Base-by-base conservation (phyloP, 2,797 vertebrate genomes). In the Parotocinclus haroldoi region DNA sequence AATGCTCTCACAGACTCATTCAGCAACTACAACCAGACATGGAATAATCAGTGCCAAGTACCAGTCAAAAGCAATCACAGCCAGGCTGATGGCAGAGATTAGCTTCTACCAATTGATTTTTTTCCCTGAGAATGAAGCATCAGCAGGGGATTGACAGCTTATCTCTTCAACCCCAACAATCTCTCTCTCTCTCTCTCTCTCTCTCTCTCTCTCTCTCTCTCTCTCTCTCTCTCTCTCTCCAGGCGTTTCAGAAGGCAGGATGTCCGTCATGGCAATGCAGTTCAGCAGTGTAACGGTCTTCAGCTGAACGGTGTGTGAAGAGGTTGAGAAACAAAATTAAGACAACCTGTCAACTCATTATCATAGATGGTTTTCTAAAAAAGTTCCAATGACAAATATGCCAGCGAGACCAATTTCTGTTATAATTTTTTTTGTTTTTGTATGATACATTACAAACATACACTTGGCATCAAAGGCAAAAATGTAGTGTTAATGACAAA, bases 211-310 rank as follows among this genome's bases (percentile, higher is more conserved):
- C n/a, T n/a, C n/a, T n/a, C n/a, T n/a, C 14, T 45, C 69, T 71
- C 66, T 63, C 13, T 75, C 61, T 79, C 68, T 76, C 72, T 83
- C 69, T 83, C 62, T 76, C 71, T 57, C 73, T 67, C 56, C 79
- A 93, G 96, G 81, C 91, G 96, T 58, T 98, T 96, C 87, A 95
- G 96, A 81, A 91, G 96, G 76, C 96, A 99, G 78, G 96, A 98
- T 58, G 87, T 99, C 81, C 95, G 95, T 68, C 96, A 98, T 59
- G 96, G 96, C 74, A 96, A 99, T 74, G 96, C 96, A 0, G 93
- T 92, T 7, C 95, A 98, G 87, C 94, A 98, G 79, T 99, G 96
- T 84, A 93, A 94, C 73, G 96, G 95, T 63, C 92, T 97, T 75
- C 93, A 95, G 82, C 91, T 95, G 81, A 92, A 88, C 58, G 96